phyloP scores from a whole-genome alignment of 2,797 vertebrate genomes.

The Pipistrellus nathusii region DNA sequence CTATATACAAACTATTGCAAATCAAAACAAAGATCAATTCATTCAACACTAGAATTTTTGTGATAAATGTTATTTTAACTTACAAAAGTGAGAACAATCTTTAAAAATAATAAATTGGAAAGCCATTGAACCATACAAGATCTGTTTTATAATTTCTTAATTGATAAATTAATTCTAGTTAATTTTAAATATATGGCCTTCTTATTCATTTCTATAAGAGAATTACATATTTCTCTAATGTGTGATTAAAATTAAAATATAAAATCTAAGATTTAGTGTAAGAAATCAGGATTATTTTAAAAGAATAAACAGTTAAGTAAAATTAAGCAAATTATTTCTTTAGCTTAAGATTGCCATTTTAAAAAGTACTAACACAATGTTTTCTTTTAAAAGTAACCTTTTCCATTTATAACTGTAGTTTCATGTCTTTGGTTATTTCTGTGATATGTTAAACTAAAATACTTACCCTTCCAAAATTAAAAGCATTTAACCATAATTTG shows the following conservation, averaged over 20 bases:
- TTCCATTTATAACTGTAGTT: constrained; percentile 37
- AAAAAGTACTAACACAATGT: neutral
- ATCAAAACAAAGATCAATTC: neutral
- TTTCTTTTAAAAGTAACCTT: constrained; percentile 50
- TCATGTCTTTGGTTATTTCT: constrained; percentile 44
- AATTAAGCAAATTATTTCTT: neutral
- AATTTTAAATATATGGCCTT: neutral
- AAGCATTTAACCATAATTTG: neutral
- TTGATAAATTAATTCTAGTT: constrained; percentile 19
- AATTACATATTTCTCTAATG: constrained; percentile 11
- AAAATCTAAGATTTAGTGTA: neutral
- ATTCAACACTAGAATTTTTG: neutral
- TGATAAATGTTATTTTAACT: neutral
- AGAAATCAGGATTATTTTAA: neutral
- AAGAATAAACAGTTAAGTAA: constrained; percentile 17
- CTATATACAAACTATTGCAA: neutral
- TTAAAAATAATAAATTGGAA: constrained; percentile 39
- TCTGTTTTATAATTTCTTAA: constrained; percentile 25
- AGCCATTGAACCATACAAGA: neutral
- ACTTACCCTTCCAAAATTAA: neutral
- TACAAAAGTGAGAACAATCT: neutral
- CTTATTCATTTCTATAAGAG: neutral
- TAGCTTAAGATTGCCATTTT: constrained; percentile 39
- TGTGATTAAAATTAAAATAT: neutral
- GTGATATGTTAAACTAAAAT: constrained; percentile 45